Evolutionary conservation across 1,140 invertebrate genomes (phyloP).

Genomic region (Lordiphosa stackelbergi): DNA sequence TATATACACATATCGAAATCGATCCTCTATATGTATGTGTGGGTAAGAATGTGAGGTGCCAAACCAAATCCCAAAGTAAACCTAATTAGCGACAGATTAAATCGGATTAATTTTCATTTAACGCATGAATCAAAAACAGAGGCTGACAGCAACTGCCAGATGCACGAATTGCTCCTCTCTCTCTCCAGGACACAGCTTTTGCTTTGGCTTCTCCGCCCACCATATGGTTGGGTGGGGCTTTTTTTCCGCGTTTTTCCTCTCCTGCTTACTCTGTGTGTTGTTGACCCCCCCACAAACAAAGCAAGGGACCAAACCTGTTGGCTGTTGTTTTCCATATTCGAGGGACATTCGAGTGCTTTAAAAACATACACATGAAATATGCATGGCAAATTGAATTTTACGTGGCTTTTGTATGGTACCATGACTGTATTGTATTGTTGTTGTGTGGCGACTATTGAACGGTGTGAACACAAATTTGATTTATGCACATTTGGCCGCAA

Average conservation of each 20-base stretch:
- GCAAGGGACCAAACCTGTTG: conserved; percentile 45
- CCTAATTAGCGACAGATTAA: conserved; percentile 76
- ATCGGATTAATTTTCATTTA: conserved; percentile 76
- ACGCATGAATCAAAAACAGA: conserved; percentile 69
- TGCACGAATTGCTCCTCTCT: conserved; percentile 28
- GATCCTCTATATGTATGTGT: conserved; percentile 9
- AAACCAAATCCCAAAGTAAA: conserved; percentile 72
- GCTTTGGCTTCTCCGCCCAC: neutral
- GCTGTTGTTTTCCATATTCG: conserved; percentile 21
- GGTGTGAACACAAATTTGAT: conserved; percentile 66
- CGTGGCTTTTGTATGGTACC: conserved; percentile 3
- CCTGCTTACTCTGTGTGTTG: conserved; percentile 1
- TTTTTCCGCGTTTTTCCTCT: conserved; percentile 22
- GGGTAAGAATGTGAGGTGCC: conserved; percentile 45
- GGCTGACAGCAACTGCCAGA: conserved; percentile 53
- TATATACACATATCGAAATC: conserved; percentile 21
- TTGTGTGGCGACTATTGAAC: conserved; percentile 36
- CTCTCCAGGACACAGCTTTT: conserved; percentile 2
- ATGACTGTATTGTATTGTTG: conserved; percentile 15
- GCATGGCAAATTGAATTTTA: conserved; percentile 63
- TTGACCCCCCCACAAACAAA: conserved; percentile 32
- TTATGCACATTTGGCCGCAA: conserved; percentile 72
- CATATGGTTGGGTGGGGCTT: neutral
- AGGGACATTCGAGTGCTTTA: conserved; percentile 48
- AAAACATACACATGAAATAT: conserved; percentile 65